Conservation (phyloP, 2,888 invertebrate species). For the Ophion costatus region DNA sequence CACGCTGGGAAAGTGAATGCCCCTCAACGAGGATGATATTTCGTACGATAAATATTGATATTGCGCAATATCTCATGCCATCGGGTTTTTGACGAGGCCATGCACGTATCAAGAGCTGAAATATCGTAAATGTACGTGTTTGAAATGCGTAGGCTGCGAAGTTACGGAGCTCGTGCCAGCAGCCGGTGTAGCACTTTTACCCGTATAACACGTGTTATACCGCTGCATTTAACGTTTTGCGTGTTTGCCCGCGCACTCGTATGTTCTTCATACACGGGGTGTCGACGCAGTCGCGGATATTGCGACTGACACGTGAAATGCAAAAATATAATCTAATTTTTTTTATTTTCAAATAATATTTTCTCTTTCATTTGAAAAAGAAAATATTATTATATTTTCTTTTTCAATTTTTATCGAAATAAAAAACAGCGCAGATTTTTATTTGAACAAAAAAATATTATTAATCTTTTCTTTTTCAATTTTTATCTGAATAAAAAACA, state of each 20-base stretch:
- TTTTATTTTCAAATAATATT: too few species aligned
- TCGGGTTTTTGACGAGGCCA: constrained; percentile 39
- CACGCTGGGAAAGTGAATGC: constrained; percentile 11
- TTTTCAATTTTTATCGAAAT: too few species aligned
- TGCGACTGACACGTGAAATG: neutral
- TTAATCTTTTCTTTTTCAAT: too few species aligned
- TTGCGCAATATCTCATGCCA: constrained; percentile 35
- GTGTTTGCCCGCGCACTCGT: constrained; percentile 19
- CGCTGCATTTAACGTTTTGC: constrained; percentile 54
- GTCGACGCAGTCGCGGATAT: neutral
- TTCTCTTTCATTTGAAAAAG: too few species aligned
- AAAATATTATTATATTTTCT: too few species aligned
- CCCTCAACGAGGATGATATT: neutral
- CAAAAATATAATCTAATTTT: too few species aligned
- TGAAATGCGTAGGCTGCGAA: constrained; percentile 34
- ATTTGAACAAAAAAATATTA: too few species aligned
- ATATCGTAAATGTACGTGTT: constrained; percentile 49
- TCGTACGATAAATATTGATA: constrained; percentile 29
- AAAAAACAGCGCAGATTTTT: too few species aligned
- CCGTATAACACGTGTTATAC: constrained; percentile 25
- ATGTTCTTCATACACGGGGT: constrained; percentile 7
- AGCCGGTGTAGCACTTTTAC: constrained; percentile 33
- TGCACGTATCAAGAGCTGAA: constrained; percentile 44
- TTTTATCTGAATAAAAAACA: too few species aligned
- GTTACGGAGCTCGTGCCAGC: constrained; percentile 39